phyloP scores from a whole-genome alignment of 2,888 invertebrate species.

The Drosophila cognata region DNA sequence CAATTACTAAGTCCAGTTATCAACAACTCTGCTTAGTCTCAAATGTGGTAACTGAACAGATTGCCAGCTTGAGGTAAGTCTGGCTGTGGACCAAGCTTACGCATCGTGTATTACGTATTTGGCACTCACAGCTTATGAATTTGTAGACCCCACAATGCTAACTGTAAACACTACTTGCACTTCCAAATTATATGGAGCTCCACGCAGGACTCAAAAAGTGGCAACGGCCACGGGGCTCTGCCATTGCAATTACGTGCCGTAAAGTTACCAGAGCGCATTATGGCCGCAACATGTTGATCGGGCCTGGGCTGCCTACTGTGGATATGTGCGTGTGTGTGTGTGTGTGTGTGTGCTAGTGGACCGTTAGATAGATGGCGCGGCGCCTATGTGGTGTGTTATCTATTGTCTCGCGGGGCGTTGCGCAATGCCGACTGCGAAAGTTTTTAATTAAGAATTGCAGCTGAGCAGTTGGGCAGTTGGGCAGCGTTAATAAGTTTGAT shows the following conservation, averaged over 20 bases:
- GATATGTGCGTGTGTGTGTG: constrained; percentile 9
- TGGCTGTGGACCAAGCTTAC: background rate
- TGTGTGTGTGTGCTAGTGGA: background rate
- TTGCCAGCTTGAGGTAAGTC: background rate
- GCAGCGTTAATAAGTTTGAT: constrained; percentile 27
- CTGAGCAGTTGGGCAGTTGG: background rate
- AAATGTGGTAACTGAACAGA: background rate
- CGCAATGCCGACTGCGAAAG: constrained; percentile 25
- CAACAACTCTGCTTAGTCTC: background rate
- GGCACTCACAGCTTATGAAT: background rate
- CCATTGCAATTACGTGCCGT: constrained; percentile 70
- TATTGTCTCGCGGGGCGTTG: constrained; percentile 43
- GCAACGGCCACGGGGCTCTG: constrained; percentile 26
- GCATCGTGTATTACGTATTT: background rate
- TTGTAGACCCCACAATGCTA: constrained; percentile 5
- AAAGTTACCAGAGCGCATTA: constrained; percentile 58
- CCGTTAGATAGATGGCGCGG: background rate
- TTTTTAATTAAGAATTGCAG: constrained; percentile 71
- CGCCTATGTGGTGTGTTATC: constrained; percentile 31
- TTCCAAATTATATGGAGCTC: background rate
- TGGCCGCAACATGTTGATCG: constrained; percentile 61
- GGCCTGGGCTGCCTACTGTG: background rate
- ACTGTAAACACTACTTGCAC: background rate
- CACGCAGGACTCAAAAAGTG: constrained; percentile 40
- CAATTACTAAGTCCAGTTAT: background rate